Percentiles rank a stretch among this genome's conserved stretches.
Conservation (phyloP, 1,140 invertebrate species). For the Cydia fagiglandana region DNA sequence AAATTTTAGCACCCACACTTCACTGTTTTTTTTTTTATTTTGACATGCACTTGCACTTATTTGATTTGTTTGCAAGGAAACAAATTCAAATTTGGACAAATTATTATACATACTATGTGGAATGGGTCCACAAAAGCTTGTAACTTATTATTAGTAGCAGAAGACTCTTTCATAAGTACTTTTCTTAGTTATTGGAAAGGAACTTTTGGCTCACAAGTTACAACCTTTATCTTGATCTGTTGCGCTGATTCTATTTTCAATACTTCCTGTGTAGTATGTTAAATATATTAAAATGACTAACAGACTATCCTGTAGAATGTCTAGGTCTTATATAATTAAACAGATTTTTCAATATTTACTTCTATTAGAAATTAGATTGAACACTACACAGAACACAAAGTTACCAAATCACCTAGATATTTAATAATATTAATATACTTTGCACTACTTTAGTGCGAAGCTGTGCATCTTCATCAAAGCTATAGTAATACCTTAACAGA, state of each 20-base stretch:
- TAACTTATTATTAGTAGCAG: too few species aligned
- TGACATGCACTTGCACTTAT: constrained; percentile 5
- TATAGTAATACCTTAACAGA: neutral
- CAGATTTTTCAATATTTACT: neutral
- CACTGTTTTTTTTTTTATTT: neutral
- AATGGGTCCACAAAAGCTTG: too few species aligned
- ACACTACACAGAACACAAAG: neutral
- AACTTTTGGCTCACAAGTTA: too few species aligned
- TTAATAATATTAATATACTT: neutral
- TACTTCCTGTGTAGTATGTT: neutral
- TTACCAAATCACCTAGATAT: neutral
- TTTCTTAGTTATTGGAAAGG: too few species aligned
- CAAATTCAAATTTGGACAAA: too few species aligned
- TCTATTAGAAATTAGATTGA: neutral
- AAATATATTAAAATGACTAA: constrained; percentile 7
- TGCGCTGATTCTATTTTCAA: neutral
- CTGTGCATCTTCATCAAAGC: neutral
- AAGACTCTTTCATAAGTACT: too few species aligned
- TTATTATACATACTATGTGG: too few species aligned
- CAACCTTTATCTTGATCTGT: too few species aligned
- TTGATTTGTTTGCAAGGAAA: neutral
- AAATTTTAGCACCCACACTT: neutral
- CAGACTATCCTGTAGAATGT: neutral
- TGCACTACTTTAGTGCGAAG: neutral
- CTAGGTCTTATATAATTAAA: neutral